These are phyloP conservation scores for Acronicta alni DNA, from an alignment of 2,888 invertebrate genomes.

Conservation along the genomic window DNA sequence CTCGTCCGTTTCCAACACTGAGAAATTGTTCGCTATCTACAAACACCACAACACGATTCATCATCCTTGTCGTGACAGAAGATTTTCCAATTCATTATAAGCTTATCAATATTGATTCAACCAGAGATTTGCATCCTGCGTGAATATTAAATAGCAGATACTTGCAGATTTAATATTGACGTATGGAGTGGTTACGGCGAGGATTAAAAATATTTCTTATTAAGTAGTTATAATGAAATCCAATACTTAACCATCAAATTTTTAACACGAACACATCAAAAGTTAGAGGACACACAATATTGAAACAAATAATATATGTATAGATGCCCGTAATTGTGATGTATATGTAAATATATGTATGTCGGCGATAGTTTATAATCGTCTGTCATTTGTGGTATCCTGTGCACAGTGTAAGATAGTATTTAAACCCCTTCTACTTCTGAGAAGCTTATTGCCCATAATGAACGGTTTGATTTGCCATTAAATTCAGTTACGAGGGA, in stretches of 20 bases:
- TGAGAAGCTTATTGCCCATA: slow-evolving; percentile 6
- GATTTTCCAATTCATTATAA: slow-evolving; percentile 22
- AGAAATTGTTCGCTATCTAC: slow-evolving; percentile 47
- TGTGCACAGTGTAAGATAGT: slow-evolving; percentile 14
- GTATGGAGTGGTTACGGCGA: slow-evolving; percentile 18
- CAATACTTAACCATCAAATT: not conserved
- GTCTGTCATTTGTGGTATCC: slow-evolving; percentile 40
- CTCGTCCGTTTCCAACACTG: slow-evolving; percentile 54
- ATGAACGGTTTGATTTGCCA: slow-evolving; percentile 10
- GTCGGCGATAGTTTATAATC: slow-evolving; percentile 25
- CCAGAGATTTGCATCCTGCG: slow-evolving; percentile 29
- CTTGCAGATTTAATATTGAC: slow-evolving; percentile 37
- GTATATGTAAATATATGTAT: slow-evolving; percentile 1
- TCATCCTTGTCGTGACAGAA: slow-evolving; percentile 37
- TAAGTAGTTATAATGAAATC: slow-evolving; percentile 15
- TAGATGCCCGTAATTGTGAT: too few species aligned
- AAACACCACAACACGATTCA: slow-evolving; percentile 39
- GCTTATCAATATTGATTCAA: slow-evolving; percentile 41
- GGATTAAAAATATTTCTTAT: slow-evolving; percentile 20
- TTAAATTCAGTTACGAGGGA: slow-evolving; percentile 21
- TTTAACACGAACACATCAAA: too few species aligned
- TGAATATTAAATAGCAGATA: slow-evolving; percentile 19
- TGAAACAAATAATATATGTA: too few species aligned
- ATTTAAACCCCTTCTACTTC: slow-evolving; percentile 10
- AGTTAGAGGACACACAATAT: too few species aligned